Evolutionary conservation across 2,113 vertebrate species (phyloP), one percentile per base, ranked within the genome.

Genomic region (Cercopithecus mona): DNA sequence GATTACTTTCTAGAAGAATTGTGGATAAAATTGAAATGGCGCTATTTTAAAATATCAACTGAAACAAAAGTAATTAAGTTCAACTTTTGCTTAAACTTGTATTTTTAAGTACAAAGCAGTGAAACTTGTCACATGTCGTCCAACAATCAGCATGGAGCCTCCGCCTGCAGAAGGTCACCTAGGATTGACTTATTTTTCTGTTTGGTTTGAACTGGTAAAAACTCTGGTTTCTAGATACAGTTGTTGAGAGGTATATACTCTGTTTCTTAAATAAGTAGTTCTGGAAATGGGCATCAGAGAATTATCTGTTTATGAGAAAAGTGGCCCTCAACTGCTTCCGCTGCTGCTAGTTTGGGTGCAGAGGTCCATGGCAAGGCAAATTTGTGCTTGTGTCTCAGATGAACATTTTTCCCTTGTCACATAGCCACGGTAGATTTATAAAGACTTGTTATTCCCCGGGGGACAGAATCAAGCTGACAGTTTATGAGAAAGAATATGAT

Each of bases 401-500:
- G 38, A 79, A 61, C 13, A 1, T 38, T 81, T 84, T 25, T 59
- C 50, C 92, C 18, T 73, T 73, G 4, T 59, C 59, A 43, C 1
- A 2, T 27, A 86, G 13, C 2, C 18, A 22, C 9, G 3, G 23
- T 23, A 64, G 64, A 85, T 95, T 95, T 93, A 92, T 81, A 50
- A 92, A n/a, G 43, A 30, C 52, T 16, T 70, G 9, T 35, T 79
- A 11, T 89, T 20, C 32, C 87, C 89, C 61, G 20, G 20, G 14
- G 13, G 3, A 61, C 8, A 83, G 32, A 72, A 27, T 80, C 38
- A 72, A 27, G 2, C 13, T 93, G 79, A 57, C 89, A 90, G 93
- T 43, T 96, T 97, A 52, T 92, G 57, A 76, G 89, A 55, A 88
- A 96, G 85, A 92, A 68, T 75, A 91, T 94, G 75, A 96, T 73